A percentile compares a stretch with the other conserved stretches of the same genome.
Conservation (phyloP, 2,888 invertebrate genomes). For the Hermaeophaga mercurialis region DNA sequence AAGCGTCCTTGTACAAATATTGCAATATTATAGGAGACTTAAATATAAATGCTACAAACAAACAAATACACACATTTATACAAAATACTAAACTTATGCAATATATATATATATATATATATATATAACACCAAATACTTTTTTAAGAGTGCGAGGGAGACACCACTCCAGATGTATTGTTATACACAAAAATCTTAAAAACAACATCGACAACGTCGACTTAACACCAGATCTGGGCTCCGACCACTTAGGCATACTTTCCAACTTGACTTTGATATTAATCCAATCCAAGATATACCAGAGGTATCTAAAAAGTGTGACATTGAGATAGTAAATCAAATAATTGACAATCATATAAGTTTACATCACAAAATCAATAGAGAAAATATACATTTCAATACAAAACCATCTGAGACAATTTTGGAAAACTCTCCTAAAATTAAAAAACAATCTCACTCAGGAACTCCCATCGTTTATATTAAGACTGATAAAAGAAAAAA, state of each 20-base stretch:
- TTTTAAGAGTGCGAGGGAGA: too few species aligned
- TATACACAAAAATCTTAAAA: background rate
- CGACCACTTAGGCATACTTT: background rate
- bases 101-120: background rate
- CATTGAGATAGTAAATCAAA: too few species aligned
- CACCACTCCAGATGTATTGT: background rate
- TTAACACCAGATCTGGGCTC: background rate
- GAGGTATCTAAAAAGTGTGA: too few species aligned
- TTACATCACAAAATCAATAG: background rate
- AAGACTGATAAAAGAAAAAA: too few species aligned
- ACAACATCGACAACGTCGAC: too few species aligned
- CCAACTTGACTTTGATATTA: background rate
- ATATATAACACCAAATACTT: too few species aligned
- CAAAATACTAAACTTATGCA: background rate
- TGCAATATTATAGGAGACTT: background rate
- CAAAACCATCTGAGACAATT: too few species aligned
- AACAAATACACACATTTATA: background rate
- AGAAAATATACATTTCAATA: too few species aligned
- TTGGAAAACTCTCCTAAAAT: too few species aligned
- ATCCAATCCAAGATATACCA: background rate
- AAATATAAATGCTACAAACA: background rate
- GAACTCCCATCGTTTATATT: too few species aligned
- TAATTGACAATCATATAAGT: too few species aligned
- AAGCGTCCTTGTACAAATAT: slow-evolving; percentile 2
- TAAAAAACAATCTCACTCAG: too few species aligned